Base-by-base conservation (phyloP, 2,888 invertebrate species). In the Galeopsomyia nigrocyanea region DNA sequence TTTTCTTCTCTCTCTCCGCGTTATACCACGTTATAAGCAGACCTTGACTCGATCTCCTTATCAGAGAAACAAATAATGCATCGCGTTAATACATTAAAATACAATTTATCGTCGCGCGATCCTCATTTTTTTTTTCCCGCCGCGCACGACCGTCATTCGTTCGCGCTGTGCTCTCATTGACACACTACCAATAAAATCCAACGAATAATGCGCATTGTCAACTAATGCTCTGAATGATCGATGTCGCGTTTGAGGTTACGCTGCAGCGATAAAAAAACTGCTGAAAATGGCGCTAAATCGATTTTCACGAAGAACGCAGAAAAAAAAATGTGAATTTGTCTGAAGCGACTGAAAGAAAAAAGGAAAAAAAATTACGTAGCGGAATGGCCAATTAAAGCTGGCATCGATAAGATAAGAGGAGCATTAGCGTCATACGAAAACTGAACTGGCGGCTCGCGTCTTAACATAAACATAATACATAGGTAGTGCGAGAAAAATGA, bases 41-140 rank as follows among this genome's bases (percentile, higher is more conserved):
- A 31, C 71, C 71, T 71, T 71, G 71, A 66, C 49, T 56, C 49
- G 31, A 16, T 65, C 55, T 61, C 17, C 26, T 57, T 64, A 64
- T 50, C 65, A 26, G 31, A 17, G 19, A 60, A 66, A 66, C 17
- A 55, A 60, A 65, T 50, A 66, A 50, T 16, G 50, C 66, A 66
- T 9, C 50, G 47, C 19, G 49, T n/a, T 46, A 51, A 58, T 10
- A 68, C 56, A 51, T 70, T 53, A 53, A 16, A 56, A 50, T 49
- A 39, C 51, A 26, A 57, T 62, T 68, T 56, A 70, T 70, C 58
- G 46, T 46, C 17, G 49, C 22, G 39, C 51, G 26, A 51, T 58
- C 50, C 53, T 47, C 31, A 60, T 51, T 53, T 58, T 17, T 70
- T 26, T 26, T 5, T 26, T 26, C 5, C 5, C 26, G 2, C 26